phyloP scores from a whole-genome alignment of 2,888 invertebrate species.

The Agrotis segetum region DNA sequence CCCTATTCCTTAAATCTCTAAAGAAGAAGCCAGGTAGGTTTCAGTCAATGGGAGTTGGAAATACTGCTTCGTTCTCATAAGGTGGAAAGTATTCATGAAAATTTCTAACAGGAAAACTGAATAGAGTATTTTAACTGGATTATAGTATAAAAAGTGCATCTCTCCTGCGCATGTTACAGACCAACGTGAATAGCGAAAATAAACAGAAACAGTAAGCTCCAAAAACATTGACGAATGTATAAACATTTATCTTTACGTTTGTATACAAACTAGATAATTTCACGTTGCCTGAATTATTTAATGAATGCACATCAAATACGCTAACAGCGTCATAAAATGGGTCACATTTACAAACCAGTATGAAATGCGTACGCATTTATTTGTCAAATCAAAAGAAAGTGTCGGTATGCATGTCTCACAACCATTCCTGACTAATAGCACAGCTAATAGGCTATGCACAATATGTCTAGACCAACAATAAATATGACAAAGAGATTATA shows the following conservation, averaged over 20 bases:
- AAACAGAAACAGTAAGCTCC: neutral
- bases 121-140: neutral
- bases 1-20: too few relatives aligned
- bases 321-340: conserved; percentile 42
- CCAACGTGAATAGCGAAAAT: neutral
- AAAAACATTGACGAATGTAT: conserved; percentile 4
- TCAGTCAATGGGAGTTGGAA: too few relatives aligned
- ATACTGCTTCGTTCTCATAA: too few relatives aligned
- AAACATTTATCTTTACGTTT: neutral
- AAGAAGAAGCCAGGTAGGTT: too few relatives aligned
- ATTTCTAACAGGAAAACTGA: neutral
- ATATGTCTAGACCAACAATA: conserved; percentile 59
- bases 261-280: conserved; percentile 14
- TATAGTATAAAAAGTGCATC: neutral
- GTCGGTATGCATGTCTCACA: conserved; percentile 43
- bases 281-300: conserved; percentile 8
- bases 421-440: conserved; percentile 47
- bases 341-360: conserved; percentile 28
- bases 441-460: too few relatives aligned
- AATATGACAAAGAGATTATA: conserved; percentile 45
- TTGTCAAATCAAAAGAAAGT: conserved; percentile 47
- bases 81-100: neutral
- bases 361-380: conserved; percentile 29
- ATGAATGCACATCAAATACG: conserved; percentile 33
- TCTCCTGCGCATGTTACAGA: neutral